Evolutionary conservation across 2,797 vertebrate genomes (phyloP), one percentile per base, ranked within the genome.

Genomic region (Hylomyscus alleni): DNA sequence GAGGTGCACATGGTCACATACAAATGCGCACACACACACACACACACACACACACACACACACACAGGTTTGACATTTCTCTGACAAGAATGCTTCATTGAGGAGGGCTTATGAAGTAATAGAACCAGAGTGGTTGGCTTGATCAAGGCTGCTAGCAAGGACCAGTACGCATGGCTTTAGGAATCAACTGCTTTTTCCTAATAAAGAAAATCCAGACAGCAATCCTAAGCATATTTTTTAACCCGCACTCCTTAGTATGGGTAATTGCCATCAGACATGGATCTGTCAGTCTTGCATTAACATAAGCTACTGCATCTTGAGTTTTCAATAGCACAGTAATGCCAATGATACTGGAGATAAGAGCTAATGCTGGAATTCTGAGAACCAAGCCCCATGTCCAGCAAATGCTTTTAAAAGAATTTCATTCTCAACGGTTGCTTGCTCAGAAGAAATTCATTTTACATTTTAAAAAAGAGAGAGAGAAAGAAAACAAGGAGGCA

Each of bases 171-270:
- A 97, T 0, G 3, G 86, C 91, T 97, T 97, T 95, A 85, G 83
- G 96, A 98, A 97, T 93, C 97, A 52, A 91, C 65, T 97, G 77
- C 14, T 24, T 95, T 98, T 98, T 97, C 96, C 96, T 26, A 98
- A 97, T 94, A 96, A 97, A 95, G 97, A 98, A 97, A 97, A 98
- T 98, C 47, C 94, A 98, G 89, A 96, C 92, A 95, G 96, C 97
- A 96, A 98, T 98, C 98, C 97, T 96, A 97, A 95, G 98, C 98
- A 98, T 96, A 94, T 98, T 98, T 98, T 98, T 98, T 98, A 98
- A 98, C 8, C 19, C n/a, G 9, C 58, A 24, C 17, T 97, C 97
- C 94, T 87, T 89, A 97, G 93, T 96, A 98, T 1, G 97, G 97
- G 96, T 98, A 98, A 98, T 96, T 98, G 98, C 96, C 93, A 95